Percentiles rank a stretch among this genome's conserved stretches.
These are phyloP conservation scores for Synergus gifuensis DNA, from an alignment of 2,888 invertebrate genomes.

Conservation along the genomic window DNA sequence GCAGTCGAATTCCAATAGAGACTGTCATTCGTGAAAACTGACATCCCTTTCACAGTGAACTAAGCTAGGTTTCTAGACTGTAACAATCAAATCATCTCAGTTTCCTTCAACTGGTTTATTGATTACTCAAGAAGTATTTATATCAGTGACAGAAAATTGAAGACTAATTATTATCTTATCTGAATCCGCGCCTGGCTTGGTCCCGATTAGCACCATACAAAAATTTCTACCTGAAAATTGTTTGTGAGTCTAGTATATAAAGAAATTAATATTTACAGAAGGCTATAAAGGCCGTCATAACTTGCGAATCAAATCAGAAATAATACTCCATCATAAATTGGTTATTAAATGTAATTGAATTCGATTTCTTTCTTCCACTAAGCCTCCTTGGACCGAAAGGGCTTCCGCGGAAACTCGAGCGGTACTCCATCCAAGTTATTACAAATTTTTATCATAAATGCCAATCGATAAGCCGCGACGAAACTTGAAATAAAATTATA, in stretches of 20 bases:
- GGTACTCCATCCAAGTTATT: constrained; percentile 59
- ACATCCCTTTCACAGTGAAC: not conserved
- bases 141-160: no score
- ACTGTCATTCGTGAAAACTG: constrained; percentile 10
- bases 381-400: not conserved
- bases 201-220: no score
- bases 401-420: constrained; percentile 25
- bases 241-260: not conserved
- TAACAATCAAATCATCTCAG: not conserved
- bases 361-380: constrained; percentile 9
- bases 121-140: no score
- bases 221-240: no score
- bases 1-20: constrained; percentile 46
- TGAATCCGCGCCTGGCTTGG: no score
- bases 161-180: no score
- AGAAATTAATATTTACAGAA: not conserved
- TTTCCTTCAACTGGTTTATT: not conserved
- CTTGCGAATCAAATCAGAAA: not conserved
- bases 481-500: constrained; percentile 72
- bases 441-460: constrained; percentile 68
- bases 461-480: constrained; percentile 66
- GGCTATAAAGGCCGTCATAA: not conserved
- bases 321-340: not conserved
- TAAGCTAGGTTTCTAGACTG: not conserved
- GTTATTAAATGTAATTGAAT: constrained; percentile 37